phyloP scores from a whole-genome alignment of 53 echinoderm and acorn worm species.

The Astropecten irregularis region DNA sequence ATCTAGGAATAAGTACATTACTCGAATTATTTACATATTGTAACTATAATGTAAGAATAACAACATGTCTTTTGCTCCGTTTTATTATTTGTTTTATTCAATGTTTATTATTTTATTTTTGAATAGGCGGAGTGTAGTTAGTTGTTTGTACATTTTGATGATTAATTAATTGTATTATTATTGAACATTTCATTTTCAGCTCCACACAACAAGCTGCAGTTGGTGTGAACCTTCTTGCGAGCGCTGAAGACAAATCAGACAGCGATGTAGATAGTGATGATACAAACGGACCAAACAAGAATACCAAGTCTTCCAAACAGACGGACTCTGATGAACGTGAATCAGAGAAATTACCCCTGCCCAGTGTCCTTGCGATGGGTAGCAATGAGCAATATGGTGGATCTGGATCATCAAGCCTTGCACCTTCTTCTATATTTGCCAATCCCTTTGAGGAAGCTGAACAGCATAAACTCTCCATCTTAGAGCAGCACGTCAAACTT shows the following conservation, averaged over 20 bases:
- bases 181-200: background rate
- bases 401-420: background rate
- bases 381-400: background rate
- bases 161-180: background rate
- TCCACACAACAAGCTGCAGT: background rate
- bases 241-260: conserved; percentile 37
- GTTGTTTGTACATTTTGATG: background rate
- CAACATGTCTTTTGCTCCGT: too few relatives aligned
- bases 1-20: background rate
- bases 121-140: background rate
- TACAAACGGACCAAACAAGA: background rate
- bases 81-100: too few relatives aligned
- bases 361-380: conserved; percentile 6
- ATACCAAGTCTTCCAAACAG: background rate
- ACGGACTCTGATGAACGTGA: background rate
- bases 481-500: conserved; percentile 88
- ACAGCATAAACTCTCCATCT: conserved; percentile 70
- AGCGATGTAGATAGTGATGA: conserved; percentile 27
- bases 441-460: conserved; percentile 77
- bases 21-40: background rate
- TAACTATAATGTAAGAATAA: background rate
- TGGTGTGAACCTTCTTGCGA: conserved; percentile 38
- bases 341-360: conserved; percentile 30
- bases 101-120: too few relatives aligned
- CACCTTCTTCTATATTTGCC: conserved; percentile 65